phyloP scores from a whole-genome alignment of 1,140 invertebrate species.

The Drosophila triauraria region DNA sequence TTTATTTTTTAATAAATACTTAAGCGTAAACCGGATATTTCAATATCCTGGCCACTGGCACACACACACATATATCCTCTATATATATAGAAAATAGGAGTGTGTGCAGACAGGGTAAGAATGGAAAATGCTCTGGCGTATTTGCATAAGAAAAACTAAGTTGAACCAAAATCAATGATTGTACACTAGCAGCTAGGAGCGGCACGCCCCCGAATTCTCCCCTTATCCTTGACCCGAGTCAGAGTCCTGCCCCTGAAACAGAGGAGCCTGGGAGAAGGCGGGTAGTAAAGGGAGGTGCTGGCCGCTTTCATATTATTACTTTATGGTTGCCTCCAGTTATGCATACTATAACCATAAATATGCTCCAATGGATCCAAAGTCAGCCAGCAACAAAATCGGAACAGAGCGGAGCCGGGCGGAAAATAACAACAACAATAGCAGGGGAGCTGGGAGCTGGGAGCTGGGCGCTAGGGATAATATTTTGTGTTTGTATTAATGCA shows the following conservation, averaged over 20 bases:
- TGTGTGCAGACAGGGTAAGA: constrained; percentile 50
- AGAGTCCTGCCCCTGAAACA: constrained; percentile 62
- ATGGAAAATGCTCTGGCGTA: constrained; percentile 74
- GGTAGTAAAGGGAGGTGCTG: not conserved
- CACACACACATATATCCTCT: constrained; percentile 15
- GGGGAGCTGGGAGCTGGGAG: too few relatives aligned
- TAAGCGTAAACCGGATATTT: constrained; percentile 69
- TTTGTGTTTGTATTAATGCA: constrained; percentile 83
- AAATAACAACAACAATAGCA: constrained; percentile 32
- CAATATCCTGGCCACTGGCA: constrained; percentile 60
- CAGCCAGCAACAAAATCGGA: constrained; percentile 43
- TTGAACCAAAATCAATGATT: constrained; percentile 82
- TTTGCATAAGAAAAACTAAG: constrained; percentile 81
- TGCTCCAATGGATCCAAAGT: constrained; percentile 58
- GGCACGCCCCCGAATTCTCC: constrained; percentile 48
- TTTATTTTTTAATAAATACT: constrained; percentile 77
- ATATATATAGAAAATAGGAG: not conserved
- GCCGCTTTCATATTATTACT: constrained; percentile 78
- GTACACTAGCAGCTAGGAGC: constrained; percentile 64
- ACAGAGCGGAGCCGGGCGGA: constrained; percentile 2
- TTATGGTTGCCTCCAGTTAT: constrained; percentile 82
- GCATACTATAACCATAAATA: constrained; percentile 83
- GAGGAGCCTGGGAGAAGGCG: constrained; percentile 1
- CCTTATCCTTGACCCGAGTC: constrained; percentile 12
- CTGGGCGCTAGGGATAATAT: constrained; percentile 57